Conservation (phyloP, 2,113 vertebrate species). For the Origma solitaria region DNA sequence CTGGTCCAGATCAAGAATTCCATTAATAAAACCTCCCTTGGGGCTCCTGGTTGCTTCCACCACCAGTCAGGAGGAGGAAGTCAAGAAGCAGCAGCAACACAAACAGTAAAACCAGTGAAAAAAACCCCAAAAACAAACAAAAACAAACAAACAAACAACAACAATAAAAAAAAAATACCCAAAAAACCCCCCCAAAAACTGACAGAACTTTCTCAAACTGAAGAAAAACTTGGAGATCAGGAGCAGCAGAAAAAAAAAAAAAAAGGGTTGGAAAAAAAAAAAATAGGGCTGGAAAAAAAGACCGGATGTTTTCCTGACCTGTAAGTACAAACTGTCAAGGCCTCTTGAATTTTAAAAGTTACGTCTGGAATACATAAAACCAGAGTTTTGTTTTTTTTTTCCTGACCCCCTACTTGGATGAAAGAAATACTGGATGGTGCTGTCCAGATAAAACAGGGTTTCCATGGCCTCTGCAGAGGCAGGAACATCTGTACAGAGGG, state of each 20-base stretch:
- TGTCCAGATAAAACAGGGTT: background rate
- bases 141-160: no score
- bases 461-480: background rate
- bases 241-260: background rate
- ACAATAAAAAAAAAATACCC: background rate
- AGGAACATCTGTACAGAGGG: background rate
- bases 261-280: rapidly evolving
- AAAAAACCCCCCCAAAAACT: no score
- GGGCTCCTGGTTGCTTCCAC: background rate
- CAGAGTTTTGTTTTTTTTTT: background rate
- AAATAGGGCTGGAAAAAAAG: background rate
- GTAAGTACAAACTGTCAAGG: background rate
- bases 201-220: background rate
- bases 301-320: background rate
- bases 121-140: no score
- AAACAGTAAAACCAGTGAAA: background rate
- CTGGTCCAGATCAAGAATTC: constrained; percentile 1
- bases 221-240: background rate
- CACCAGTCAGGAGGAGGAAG: background rate
- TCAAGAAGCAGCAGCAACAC: background rate
- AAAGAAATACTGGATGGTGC: background rate
- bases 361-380: background rate
- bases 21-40: background rate
- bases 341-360: background rate
- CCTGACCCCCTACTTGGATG: background rate